These are phyloP conservation scores for Sebastes matsubarae DNA, from an alignment of 2,797 vertebrate species.

Conservation along the genomic window DNA sequence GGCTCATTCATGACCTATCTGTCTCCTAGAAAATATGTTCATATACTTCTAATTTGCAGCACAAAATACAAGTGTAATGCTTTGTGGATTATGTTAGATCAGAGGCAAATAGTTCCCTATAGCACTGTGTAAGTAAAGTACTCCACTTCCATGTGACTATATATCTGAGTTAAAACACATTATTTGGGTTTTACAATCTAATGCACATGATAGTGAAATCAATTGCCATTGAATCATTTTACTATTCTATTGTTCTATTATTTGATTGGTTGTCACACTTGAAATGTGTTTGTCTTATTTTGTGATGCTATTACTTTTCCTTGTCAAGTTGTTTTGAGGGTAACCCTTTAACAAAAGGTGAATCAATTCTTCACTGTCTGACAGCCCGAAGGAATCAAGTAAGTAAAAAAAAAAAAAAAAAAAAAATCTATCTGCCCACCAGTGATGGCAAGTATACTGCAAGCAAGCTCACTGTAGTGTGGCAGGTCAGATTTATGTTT, in stretches of 20 bases:
- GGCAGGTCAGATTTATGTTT: constrained; percentile 48
- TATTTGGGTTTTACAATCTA: background rate
- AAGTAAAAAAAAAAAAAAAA: background rate
- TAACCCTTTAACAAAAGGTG: background rate
- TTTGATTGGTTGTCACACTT: background rate
- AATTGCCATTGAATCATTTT: background rate
- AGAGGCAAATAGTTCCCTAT: background rate
- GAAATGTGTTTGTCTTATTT: background rate
- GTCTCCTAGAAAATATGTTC: background rate
- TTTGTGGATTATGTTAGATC: background rate
- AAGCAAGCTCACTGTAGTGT: constrained; percentile 33
- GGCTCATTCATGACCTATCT: background rate
- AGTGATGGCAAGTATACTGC: background rate
- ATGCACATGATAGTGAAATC: background rate
- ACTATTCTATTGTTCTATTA: background rate
- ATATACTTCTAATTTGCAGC: background rate
- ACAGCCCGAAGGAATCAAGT: background rate
- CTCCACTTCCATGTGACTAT: background rate
- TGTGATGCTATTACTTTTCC: background rate
- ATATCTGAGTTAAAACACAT: background rate
- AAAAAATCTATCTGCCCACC: background rate
- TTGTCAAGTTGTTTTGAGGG: background rate
- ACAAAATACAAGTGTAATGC: background rate
- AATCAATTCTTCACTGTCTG: constrained; percentile 10
- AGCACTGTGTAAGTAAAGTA: background rate